Evolutionary conservation across 2,888 invertebrate genomes (phyloP), one percentile per base, ranked within the genome.

Genomic region (Punctoribates punctum): DNA sequence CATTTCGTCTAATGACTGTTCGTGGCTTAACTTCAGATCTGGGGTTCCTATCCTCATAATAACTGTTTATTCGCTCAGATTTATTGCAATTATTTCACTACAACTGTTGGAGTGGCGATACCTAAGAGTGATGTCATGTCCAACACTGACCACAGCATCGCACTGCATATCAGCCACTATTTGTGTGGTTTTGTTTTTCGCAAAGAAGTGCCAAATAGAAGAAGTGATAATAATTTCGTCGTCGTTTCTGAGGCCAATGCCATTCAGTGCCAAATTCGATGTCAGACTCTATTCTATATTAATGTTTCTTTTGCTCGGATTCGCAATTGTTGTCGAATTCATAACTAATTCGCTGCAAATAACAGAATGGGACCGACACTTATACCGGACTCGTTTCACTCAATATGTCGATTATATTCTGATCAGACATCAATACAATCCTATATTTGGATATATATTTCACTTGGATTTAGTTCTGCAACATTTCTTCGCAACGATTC

Each of bases 191-290:
- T 70, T 70, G 15, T 70, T 20, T 46, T 70, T 70, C 13, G 38
- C 70, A 70, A 70, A 70, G 38, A 70, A 70, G 70, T 70, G 42
- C 42, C 70, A 70, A 70, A 70, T 70, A n/a, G 70, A 70, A 42
- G 70, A 70, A 70, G 70, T 70, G 46, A 70, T 70, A 9, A 42
- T 70, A n/a, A 46, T 70, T 20, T 70, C 70, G 42, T 70, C 70
- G 1, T 70, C 70, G 8, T 70, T 70, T 70, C 42, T 70, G 70
- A 38, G 70, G 46, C 70, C 70, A 23, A 38, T 70, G 70, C 23
- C 70, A 42, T 42, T 70, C 13, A 42, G 70, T 70, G 70, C 23
- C 70, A 70, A 70, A 70, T 70, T 70, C 1, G 70, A 70, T 70
- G 23, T 70, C 17, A 38, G 70, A 34, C 13, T 70, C 27, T 70